Evolutionary conservation across 2,888 invertebrate genomes (phyloP), one percentile per base, ranked within the genome.

Genomic region (Pristionchus entomophagus): DNA sequence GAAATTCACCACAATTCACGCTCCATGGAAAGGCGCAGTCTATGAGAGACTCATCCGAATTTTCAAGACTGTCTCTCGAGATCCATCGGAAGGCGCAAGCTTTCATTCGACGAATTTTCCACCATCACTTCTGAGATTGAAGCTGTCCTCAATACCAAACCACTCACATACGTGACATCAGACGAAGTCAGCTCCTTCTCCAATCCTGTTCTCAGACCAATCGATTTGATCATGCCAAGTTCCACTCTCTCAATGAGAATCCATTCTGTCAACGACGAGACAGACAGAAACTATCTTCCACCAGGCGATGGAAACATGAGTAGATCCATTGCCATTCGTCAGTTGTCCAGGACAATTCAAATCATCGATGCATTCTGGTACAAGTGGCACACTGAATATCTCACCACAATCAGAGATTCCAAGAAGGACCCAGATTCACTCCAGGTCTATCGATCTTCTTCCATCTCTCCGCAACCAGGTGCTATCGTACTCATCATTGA

Each of bases 131-230:
- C 38, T 73, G 73, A 73, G 22, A 73, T 73, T 29, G 73, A 73
- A 73, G 17, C 73, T 14, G 38, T 73, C 3, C 35, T 73, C 38
- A 73, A 73, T 22, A 22, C 26, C 10, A n/a, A 14, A 22, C 73
- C 38, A 35, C 73, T 73, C 38, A n/a, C 73, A 17, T 65, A 73
- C 38, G 73, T 73, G 10, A 3, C 73, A 38, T 73, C 73, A 6
- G 38, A 73, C n/a, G 73, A 73, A 2, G 19, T 41, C 73, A 5
- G n/a, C 3, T 41, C 73, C 10, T 35, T 38, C 38, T 17, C 73
- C 29, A 22, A n/a, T 73, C 38, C 73, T 38, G 73, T 73, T 19
- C 38, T 73, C 73, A n/a, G 73, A 8, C 73, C 73, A 35, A 73
- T 73, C 10, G 62, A 62, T 62, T 32, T 62, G 4, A 62, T 62